Conservation (phyloP, 2,113 vertebrate species). For the Apteryx owenii region DNA sequence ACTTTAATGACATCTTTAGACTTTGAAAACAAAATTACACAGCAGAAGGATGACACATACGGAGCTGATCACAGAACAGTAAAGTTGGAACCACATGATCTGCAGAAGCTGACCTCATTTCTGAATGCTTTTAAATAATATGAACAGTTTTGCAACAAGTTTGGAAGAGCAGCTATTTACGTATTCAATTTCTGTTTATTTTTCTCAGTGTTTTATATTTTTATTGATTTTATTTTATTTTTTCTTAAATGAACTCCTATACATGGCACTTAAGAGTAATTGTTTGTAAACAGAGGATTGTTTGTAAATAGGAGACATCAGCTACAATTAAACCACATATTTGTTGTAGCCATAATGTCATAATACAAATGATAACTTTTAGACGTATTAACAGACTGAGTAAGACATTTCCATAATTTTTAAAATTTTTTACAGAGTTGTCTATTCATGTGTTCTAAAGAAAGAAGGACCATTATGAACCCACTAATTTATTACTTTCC, state of each 20-base stretch:
- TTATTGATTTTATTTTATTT: neutral
- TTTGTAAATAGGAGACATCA: neutral
- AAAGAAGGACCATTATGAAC: neutral
- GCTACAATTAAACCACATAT: neutral
- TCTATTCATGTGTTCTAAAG: neutral
- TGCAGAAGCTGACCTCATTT: slow-evolving; percentile 82
- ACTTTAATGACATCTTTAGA: slow-evolving; percentile 65
- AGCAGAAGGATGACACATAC: slow-evolving; percentile 80
- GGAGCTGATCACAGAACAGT: slow-evolving; percentile 76
- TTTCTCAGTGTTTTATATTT: neutral
- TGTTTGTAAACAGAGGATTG: too few species aligned
- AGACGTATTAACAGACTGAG: neutral
- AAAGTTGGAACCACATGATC: slow-evolving; percentile 67
- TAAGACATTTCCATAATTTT: neutral
- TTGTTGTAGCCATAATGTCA: neutral
- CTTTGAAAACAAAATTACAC: slow-evolving; percentile 60
- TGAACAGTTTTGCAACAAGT: slow-evolving; percentile 27
- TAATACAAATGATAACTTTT: neutral
- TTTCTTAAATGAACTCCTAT: neutral
- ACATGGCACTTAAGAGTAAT: neutral
- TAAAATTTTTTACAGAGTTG: neutral
- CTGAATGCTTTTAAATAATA: slow-evolving; percentile 60
- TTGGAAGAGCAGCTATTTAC: neutral
- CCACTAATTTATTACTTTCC: neutral
- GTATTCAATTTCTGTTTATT: neutral